These are phyloP conservation scores for Philypnodon macrostomus DNA, from an alignment of 2,797 vertebrate species.

Conservation along the genomic window DNA sequence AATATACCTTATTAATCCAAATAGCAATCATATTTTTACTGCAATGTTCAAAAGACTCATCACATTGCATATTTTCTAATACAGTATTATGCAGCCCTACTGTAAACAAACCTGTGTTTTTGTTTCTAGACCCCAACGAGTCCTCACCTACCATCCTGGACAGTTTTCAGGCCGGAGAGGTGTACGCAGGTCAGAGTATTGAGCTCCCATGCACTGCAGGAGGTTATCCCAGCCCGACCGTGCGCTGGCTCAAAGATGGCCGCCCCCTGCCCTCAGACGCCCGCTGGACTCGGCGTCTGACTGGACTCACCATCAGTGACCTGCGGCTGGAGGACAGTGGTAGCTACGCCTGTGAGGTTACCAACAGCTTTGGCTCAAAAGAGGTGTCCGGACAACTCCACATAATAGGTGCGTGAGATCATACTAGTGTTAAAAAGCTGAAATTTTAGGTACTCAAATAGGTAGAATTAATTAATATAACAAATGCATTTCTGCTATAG, in stretches of 20 bases:
- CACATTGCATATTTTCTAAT: too few relatives aligned
- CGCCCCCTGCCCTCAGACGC: conserved; percentile 89
- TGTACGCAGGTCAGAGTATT: conserved; percentile 82
- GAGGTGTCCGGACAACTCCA: conserved; percentile 92
- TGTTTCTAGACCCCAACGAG: conserved; percentile 84
- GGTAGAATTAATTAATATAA: too few relatives aligned
- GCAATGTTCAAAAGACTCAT: too few relatives aligned
- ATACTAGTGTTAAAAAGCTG: too few relatives aligned
- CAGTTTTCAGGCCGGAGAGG: conserved; percentile 92
- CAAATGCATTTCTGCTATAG: too few relatives aligned
- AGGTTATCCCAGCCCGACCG: conserved; percentile 91
- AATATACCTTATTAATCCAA: too few relatives aligned
- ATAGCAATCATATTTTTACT: too few relatives aligned
- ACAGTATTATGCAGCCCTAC: too few relatives aligned
- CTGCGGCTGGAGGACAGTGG: conserved; percentile 93
- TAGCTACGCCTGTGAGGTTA: conserved; percentile 95
- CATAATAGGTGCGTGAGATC: conserved; percentile 86
- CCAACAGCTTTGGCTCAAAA: conserved; percentile 96
- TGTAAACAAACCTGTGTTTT: background rate
- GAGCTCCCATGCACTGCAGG: conserved; percentile 95
- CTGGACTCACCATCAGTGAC: conserved; percentile 91
- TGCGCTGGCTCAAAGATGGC: conserved; percentile 95
- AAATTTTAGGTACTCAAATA: too few relatives aligned
- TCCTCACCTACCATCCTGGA: conserved; percentile 93
- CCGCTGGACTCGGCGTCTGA: conserved; percentile 91